Base-by-base conservation (phyloP, 2,888 invertebrate genomes). In the Drosophila dives region DNA sequence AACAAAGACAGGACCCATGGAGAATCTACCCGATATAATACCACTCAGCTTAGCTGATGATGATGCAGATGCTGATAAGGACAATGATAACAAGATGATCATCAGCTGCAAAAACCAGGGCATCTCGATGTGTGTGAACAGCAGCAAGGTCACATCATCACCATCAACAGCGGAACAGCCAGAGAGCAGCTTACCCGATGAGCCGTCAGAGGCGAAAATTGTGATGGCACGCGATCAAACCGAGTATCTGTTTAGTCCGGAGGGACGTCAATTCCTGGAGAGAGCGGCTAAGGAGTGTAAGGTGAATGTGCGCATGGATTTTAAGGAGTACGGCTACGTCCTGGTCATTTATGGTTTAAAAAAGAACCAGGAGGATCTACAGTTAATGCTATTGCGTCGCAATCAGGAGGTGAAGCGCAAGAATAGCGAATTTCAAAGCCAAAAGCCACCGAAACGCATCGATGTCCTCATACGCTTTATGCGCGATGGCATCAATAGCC, bases 331-430 rank as follows among this genome's bases (percentile, higher is more conserved):
- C 48, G 91, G 94, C 0, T 93, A 93, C 56, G 94, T 94, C 53
- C 82, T 95, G 50, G 92, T 92, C 53, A 94, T 95, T 51, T 94
- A 92, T 61, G 95, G 95, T 0, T 92, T 93, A 32, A 91, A 93
- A 5, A 91, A 78, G 1, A 92, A 94, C 76, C 95, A 95, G 79
- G 94, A 94, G 56, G 91, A 92, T 64, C 94, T 95, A 78, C 95
- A 95, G 76, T 71, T 90, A 1, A 93, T 93, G 69, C 89, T 95
- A 1, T 81, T 94, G 51, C 92, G 93, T 20, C 94, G 90, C 56
- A 90, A 91, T 65, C 88, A 91, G 20, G 80, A 85, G 4, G 77
- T 85, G 10, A 89, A 90, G 55, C 82, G 86, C 17, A 91, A 84
- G 48, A 80, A 63, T 54, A 45, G 69, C 1, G 92, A 90, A 23